Evolutionary conservation across 1,140 invertebrate genomes (phyloP).

Genomic region (Drosophila setifemur): DNA sequence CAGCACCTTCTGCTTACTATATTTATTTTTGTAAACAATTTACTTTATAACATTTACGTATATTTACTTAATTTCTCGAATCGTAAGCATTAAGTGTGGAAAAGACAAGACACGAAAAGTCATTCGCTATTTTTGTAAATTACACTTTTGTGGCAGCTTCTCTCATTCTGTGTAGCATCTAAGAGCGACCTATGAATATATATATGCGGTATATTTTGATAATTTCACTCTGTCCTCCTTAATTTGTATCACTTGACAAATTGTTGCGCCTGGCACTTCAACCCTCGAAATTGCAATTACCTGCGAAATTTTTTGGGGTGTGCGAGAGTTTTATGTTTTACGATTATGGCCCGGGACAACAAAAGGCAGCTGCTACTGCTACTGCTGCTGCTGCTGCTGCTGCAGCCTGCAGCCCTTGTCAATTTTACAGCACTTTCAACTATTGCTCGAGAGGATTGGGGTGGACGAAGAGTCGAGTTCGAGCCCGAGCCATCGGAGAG

Average conservation of each 20-base stretch:
- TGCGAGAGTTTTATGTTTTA: slow-evolving; percentile 32
- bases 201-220: slow-evolving; percentile 35
- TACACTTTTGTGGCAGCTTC: slow-evolving; percentile 19
- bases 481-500: slow-evolving; percentile 5
- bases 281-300: slow-evolving; percentile 35
- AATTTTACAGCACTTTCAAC: slow-evolving; percentile 37
- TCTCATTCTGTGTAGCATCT: slow-evolving; percentile 24
- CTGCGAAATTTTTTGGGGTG: slow-evolving; percentile 37
- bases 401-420: slow-evolving; percentile 34
- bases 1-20: slow-evolving; percentile 11
- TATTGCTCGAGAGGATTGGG: slow-evolving; percentile 35
- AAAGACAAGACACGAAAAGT: slow-evolving; percentile 19
- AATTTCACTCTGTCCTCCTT: slow-evolving; percentile 14
- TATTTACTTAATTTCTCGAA: slow-evolving; percentile 33
- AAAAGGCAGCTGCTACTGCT: slow-evolving; percentile 38
- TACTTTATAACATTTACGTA: slow-evolving; percentile 7
- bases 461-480: slow-evolving; percentile 23
- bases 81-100: slow-evolving; percentile 1
- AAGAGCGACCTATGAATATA: slow-evolving; percentile 57
- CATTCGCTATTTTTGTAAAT: slow-evolving; percentile 21
- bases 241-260: slow-evolving; percentile 17
- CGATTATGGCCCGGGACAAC: slow-evolving; percentile 26
- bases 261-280: slow-evolving; percentile 23
- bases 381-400: not conserved
- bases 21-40: slow-evolving; percentile 35